A percentile compares a stretch with the other conserved stretches of the same genome.
Evolutionary conservation across 2,797 vertebrate species (phyloP).

Genomic region (Pelobates cultripes): DNA sequence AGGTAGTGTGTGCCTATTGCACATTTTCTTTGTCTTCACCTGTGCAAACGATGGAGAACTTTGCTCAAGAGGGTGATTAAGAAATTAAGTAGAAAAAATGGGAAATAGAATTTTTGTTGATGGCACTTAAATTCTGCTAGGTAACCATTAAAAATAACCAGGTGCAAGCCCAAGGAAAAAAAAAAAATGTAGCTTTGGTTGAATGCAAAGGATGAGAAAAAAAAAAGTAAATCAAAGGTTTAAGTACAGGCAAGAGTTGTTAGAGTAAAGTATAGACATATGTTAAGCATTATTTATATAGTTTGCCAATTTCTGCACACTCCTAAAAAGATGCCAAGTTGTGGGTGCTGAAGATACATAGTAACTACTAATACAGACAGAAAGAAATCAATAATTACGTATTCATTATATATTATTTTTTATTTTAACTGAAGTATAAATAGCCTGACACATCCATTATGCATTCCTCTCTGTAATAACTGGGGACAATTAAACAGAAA

Average conservation of each 20-base stretch:
- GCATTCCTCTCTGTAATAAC: no score
- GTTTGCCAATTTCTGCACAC: constrained; percentile 18
- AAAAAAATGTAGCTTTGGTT: constrained; percentile 8
- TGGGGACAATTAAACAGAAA: no score
- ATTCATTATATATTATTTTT: background rate
- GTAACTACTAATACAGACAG: background rate
- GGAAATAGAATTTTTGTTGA: constrained; percentile 18
- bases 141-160: constrained; percentile 29
- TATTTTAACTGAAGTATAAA: background rate
- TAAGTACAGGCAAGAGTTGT: constrained; percentile 31
- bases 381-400: background rate
- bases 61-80: background rate
- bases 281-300: constrained; percentile 28
- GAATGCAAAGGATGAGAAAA: constrained; percentile 6
- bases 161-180: constrained; percentile 32
- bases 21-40: background rate
- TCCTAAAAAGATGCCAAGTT: constrained; percentile 7
- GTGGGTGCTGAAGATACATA: background rate
- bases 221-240: constrained; percentile 36
- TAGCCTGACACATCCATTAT: background rate
- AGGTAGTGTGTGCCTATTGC: no score
- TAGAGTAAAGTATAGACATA: constrained; percentile 35
- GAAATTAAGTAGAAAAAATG: constrained; percentile 32
- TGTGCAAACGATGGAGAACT: background rate
- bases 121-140: constrained; percentile 9